These are phyloP conservation scores for Istiophorus platypterus DNA, from an alignment of 2,113 vertebrate genomes.

Conservation along the genomic window DNA sequence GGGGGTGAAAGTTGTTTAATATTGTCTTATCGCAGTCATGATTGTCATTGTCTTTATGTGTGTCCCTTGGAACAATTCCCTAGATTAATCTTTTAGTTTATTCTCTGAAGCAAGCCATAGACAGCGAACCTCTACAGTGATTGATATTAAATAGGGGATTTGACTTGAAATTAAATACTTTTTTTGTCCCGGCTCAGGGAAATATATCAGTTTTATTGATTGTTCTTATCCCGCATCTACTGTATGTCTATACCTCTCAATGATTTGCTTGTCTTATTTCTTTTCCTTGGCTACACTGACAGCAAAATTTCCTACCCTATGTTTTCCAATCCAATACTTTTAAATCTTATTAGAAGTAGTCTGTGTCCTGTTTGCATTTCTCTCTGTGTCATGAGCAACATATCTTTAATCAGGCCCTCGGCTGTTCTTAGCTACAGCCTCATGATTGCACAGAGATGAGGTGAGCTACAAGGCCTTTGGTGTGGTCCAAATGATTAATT, in stretches of 20 bases:
- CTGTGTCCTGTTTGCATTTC: neutral
- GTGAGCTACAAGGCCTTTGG: conserved; percentile 6
- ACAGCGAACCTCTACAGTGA: neutral
- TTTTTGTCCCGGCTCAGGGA: conserved; percentile 65
- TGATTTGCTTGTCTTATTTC: conserved; percentile 11
- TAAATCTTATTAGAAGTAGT: neutral
- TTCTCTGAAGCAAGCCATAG: conserved; percentile 19
- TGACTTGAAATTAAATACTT: conserved; percentile 34
- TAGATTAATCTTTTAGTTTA: neutral
- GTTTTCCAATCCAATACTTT: conserved; percentile 10
- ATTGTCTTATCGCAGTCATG: conserved; percentile 28
- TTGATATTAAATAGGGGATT: conserved; percentile 1
- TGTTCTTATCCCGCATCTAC: neutral
- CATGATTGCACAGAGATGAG: conserved; percentile 44
- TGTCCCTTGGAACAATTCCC: neutral
- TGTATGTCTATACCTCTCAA: conserved; percentile 15
- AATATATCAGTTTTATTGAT: conserved; percentile 21
- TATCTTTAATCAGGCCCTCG: conserved; percentile 11
- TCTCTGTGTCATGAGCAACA: neutral
- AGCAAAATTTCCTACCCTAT: neutral
- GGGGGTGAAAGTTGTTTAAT: conserved; percentile 34
- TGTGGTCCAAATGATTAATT: conserved; percentile 22
- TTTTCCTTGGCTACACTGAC: conserved; percentile 1
- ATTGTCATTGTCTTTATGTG: conserved; percentile 40
- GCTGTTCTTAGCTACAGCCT: conserved; percentile 37